Evolutionary conservation across 2,888 invertebrate genomes (phyloP).

Genomic region (Chrysolina haemoptera): DNA sequence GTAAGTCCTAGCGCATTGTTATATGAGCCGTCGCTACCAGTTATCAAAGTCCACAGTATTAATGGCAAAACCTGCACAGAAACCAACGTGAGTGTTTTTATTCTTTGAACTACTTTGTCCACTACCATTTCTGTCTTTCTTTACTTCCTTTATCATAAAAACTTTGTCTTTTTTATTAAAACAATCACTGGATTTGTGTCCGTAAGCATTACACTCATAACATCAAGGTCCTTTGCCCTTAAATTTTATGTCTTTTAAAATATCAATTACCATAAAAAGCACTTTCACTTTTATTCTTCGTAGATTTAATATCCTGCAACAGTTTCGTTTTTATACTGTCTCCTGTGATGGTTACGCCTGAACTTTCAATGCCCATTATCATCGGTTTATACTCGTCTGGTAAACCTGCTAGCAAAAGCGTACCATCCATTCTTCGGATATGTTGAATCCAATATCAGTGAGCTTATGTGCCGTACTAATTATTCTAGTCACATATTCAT

Average conservation of each 20-base stretch:
- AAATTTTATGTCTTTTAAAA: background rate
- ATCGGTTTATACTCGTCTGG: background rate
- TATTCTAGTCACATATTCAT: slow-evolving; percentile 24
- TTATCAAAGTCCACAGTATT: background rate
- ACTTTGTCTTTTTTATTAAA: background rate
- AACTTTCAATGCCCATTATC: background rate
- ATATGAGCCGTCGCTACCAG: background rate
- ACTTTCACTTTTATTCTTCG: background rate
- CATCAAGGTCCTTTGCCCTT: too few relatives aligned
- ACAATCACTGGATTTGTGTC: background rate
- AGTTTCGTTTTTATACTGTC: background rate
- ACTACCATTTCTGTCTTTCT: background rate
- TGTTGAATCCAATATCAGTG: slow-evolving; percentile 5
- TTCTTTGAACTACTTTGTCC: background rate
- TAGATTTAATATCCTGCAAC: background rate
- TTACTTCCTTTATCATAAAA: background rate
- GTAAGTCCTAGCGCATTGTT: background rate
- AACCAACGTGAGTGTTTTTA: background rate
- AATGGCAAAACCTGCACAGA: background rate
- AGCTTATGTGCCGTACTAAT: background rate
- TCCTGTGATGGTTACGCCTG: background rate
- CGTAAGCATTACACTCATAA: background rate
- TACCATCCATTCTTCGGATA: slow-evolving; percentile 1
- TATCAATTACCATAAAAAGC: background rate
- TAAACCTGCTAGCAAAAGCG: background rate